A percentile compares a stretch with the other conserved stretches of the same genome.
These are phyloP conservation scores for Chironomus striatipennis DNA, from an alignment of 1,140 invertebrate genomes.

Conservation along the genomic window DNA sequence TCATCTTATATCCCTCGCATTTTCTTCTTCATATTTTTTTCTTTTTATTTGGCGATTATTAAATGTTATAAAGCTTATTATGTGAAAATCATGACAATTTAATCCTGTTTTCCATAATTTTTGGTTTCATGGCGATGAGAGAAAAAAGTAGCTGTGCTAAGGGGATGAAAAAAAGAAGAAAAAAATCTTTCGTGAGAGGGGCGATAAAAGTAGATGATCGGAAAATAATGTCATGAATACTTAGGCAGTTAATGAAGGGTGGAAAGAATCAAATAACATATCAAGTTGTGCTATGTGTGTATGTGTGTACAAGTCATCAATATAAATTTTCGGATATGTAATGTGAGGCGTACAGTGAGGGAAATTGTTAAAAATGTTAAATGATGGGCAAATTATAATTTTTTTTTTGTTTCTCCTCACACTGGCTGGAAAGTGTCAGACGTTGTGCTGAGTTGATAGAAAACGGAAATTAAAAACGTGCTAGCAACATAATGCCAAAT, in stretches of 20 bases:
- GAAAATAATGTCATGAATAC: slow-evolving; percentile 14
- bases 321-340: neutral
- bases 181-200: no score
- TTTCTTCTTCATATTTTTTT: neutral
- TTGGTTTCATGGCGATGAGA: neutral
- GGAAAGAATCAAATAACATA: neutral
- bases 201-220: slow-evolving; percentile 1
- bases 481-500: slow-evolving; percentile 1
- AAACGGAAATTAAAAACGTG: slow-evolving; percentile 13
- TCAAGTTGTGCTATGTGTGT: neutral
- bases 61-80: neutral
- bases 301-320: neutral
- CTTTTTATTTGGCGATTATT: neutral
- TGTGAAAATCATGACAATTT: neutral
- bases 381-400: slow-evolving; percentile 14
- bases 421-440: neutral
- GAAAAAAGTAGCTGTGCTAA: no score
- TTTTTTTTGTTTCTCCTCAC: neutral
- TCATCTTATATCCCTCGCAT: neutral
- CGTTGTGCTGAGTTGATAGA: slow-evolving; percentile 1
- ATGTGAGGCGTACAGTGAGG: neutral
- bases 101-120: slow-evolving; percentile 14
- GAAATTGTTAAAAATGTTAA: slow-evolving; percentile 3
- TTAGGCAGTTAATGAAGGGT: slow-evolving; percentile 12
- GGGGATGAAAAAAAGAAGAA: neutral